Percentiles rank a stretch among this genome's conserved stretches.
Evolutionary conservation across 2,113 vertebrate genomes (phyloP).

Genomic region (Strix uralensis): DNA sequence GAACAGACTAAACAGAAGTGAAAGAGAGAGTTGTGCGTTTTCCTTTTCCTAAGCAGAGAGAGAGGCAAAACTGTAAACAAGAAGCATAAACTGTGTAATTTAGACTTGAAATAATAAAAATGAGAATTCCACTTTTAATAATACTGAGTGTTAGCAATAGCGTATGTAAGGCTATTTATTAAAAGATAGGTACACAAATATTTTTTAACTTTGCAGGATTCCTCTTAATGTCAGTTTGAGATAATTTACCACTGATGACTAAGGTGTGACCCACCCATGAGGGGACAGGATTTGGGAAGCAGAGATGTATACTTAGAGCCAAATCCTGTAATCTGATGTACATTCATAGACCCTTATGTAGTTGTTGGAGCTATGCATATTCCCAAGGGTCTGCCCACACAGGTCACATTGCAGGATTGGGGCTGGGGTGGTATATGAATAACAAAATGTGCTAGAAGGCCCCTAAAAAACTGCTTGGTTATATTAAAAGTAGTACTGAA

Average conservation of each 20-base stretch:
- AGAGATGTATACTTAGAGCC: neutral
- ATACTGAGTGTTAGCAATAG: neutral
- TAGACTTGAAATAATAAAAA: neutral
- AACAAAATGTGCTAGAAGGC: conserved; percentile 6
- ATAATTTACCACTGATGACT: neutral
- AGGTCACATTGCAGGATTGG: neutral
- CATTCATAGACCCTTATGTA: neutral
- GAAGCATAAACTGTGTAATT: neutral
- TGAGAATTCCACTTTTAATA: neutral
- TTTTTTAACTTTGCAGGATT: neutral
- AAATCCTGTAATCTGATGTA: neutral
- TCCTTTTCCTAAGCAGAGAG: neutral
- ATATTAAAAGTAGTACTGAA: conserved; percentile 13
- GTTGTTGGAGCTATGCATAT: neutral
- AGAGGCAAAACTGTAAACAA: neutral
- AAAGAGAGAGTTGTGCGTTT: neutral
- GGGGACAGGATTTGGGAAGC: neutral
- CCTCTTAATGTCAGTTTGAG: neutral
- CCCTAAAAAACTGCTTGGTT: neutral
- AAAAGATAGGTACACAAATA: neutral
- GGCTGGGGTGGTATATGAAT: neutral
- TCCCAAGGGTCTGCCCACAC: neutral
- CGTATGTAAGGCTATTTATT: neutral
- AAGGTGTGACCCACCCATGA: neutral
- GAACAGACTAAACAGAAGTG: neutral